Evolutionary conservation across 2,888 invertebrate genomes (phyloP).

Genomic region (Drosophila sordidula): DNA sequence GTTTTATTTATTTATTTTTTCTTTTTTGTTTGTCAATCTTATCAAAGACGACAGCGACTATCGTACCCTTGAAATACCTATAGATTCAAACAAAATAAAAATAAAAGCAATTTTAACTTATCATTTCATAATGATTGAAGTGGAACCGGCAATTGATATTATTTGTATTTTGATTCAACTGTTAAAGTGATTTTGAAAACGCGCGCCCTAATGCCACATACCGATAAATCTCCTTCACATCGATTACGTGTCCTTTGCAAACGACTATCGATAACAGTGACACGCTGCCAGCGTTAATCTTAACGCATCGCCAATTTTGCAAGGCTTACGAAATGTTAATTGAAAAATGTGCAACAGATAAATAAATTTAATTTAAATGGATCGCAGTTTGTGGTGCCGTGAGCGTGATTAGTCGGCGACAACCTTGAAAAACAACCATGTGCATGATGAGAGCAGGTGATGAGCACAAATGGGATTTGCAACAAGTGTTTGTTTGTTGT

Average conservation of each 20-base stretch:
- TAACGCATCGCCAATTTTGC: conserved; percentile 20
- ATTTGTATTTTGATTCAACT: conserved; percentile 11
- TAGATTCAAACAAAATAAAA: conserved; percentile 58
- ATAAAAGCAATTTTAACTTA: conserved; percentile 50
- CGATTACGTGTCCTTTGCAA: conserved; percentile 28
- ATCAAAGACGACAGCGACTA: conserved; percentile 58
- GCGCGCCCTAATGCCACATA: conserved; percentile 4
- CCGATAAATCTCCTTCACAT: conserved; percentile 4
- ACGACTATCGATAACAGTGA: conserved; percentile 27
- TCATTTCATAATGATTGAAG: conserved; percentile 48
- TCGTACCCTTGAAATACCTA: conserved; percentile 71
- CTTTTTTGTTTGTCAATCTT: conserved; percentile 74
- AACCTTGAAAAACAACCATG: conserved; percentile 58
- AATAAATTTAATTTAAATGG: conserved; percentile 51
- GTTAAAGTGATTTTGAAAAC: conserved; percentile 14
- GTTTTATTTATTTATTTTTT: conserved; percentile 21
- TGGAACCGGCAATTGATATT: conserved; percentile 26
- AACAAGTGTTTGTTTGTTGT: conserved; percentile 62
- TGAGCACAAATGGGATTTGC: conserved; percentile 55
- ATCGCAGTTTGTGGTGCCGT: conserved; percentile 39
- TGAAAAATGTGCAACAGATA: conserved; percentile 29
- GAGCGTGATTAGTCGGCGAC: conserved; percentile 43
- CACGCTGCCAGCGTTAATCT: background rate
- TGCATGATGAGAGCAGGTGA: conserved; percentile 41
- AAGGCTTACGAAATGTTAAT: conserved; percentile 23